A percentile compares a stretch with the other conserved stretches of the same genome.
Conservation (phyloP, 1,140 invertebrate genomes). For the Sitobion miscanthi region DNA sequence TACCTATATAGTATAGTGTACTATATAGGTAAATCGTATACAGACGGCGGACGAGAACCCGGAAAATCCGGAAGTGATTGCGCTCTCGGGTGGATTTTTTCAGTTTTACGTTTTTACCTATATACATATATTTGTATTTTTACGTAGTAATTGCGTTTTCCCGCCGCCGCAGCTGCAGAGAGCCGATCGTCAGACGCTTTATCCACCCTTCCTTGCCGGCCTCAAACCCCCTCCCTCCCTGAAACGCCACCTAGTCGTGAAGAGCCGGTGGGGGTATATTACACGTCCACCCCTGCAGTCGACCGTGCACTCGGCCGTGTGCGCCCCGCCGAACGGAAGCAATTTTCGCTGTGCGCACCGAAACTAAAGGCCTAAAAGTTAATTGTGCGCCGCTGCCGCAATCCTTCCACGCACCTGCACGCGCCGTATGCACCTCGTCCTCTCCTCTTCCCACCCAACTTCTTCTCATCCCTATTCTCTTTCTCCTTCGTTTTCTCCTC, state of each 20-base stretch:
- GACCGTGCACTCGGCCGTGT: not conserved
- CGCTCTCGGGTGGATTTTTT: conserved; percentile 6
- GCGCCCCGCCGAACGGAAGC: conserved; percentile 17
- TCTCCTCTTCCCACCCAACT: not conserved
- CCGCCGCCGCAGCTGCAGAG: not conserved
- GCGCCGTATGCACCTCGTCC: not conserved
- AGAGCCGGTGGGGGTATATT: not conserved
- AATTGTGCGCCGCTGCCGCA: conserved; percentile 11
- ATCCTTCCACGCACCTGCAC: conserved; percentile 22
- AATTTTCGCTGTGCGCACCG: conserved; percentile 30
- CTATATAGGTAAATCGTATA: not conserved
- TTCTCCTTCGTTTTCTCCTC: not conserved
- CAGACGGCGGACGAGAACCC: not conserved
- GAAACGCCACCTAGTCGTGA: not conserved
- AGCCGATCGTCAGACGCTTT: not conserved
- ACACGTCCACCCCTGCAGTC: not conserved
- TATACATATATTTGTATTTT: not conserved
- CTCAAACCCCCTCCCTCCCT: not conserved
- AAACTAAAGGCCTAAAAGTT: conserved; percentile 51
- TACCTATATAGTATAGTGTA: not conserved
- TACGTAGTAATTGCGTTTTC: conserved; percentile 30
- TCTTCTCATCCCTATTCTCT: not conserved
- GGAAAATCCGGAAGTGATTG: conserved; percentile 45
- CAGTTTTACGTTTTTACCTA: not conserved
- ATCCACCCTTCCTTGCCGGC: not conserved